phyloP scores from a whole-genome alignment of 2,888 invertebrate genomes.

The Nasonovia ribisnigri region DNA sequence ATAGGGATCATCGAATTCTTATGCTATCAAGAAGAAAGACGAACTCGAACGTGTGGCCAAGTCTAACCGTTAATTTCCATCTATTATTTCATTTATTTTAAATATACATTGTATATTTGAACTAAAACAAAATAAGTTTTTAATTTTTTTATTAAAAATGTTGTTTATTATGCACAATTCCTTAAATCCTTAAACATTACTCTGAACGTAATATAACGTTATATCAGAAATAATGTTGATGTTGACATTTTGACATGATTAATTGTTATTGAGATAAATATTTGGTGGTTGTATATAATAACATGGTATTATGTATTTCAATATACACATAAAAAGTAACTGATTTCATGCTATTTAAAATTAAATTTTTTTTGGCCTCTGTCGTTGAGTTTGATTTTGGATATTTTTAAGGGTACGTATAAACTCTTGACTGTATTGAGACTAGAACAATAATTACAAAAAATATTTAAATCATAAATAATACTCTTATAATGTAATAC shows the following conservation, averaged over 20 bases:
- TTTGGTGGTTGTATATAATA: neutral
- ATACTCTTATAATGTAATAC: neutral
- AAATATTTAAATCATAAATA: no score
- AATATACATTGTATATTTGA: constrained; percentile 64
- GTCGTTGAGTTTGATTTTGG: neutral
- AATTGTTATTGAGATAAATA: neutral
- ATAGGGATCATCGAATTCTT: constrained; percentile 98
- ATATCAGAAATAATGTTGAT: neutral
- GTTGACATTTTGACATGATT: neutral
- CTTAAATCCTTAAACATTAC: constrained; percentile 20
- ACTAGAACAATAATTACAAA: no score
- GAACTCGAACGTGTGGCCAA: constrained; percentile 99
- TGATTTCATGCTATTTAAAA: no score
- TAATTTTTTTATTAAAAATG: constrained; percentile 29
- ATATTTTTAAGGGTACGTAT: neutral
- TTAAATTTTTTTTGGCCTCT: neutral
- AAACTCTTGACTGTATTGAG: neutral
- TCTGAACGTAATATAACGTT: no score
- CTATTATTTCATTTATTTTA: constrained; percentile 59
- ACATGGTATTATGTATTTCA: neutral
- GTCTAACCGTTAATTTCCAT: constrained; percentile 94
- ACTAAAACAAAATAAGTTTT: constrained; percentile 41
- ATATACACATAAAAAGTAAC: neutral
- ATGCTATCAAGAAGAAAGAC: constrained; percentile 99
- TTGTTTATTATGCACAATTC: neutral